phyloP scores from a whole-genome alignment of 2,113 vertebrate genomes.

The Acrocephalus arundinaceus region DNA sequence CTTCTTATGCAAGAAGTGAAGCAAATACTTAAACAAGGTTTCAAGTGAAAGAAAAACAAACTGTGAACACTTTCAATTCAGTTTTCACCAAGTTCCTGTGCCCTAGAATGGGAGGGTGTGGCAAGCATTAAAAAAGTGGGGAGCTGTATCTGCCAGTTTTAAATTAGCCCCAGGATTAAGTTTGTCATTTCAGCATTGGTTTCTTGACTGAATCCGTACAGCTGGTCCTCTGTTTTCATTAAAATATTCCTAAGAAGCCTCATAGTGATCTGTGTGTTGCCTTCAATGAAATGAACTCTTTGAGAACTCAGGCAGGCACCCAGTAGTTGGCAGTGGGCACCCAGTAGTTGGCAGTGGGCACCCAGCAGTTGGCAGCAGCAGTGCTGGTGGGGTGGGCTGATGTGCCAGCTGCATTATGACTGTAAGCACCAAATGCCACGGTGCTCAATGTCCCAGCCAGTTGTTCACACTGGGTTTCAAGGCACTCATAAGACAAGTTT shows the following conservation, averaged over 20 bases:
- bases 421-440: background rate
- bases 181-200: background rate
- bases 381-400: background rate
- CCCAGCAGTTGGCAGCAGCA: background rate
- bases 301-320: background rate
- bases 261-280: background rate
- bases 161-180: background rate
- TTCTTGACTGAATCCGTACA: background rate
- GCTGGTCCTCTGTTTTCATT: conserved; percentile 4
- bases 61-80: background rate
- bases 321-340: too few relatives aligned
- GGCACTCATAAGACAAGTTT: background rate
- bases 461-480: background rate
- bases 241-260: background rate
- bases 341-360: too few relatives aligned
- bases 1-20: background rate
- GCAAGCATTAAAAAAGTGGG: background rate
- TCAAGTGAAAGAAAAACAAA: background rate
- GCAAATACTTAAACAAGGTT: background rate
- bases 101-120: background rate
- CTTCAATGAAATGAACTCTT: background rate
- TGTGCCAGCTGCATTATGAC: background rate
- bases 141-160: background rate
- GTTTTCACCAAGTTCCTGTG: background rate
- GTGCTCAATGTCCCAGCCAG: background rate